Base-by-base conservation (phyloP, 2,113 vertebrate species). In the Aythya baeri region DNA sequence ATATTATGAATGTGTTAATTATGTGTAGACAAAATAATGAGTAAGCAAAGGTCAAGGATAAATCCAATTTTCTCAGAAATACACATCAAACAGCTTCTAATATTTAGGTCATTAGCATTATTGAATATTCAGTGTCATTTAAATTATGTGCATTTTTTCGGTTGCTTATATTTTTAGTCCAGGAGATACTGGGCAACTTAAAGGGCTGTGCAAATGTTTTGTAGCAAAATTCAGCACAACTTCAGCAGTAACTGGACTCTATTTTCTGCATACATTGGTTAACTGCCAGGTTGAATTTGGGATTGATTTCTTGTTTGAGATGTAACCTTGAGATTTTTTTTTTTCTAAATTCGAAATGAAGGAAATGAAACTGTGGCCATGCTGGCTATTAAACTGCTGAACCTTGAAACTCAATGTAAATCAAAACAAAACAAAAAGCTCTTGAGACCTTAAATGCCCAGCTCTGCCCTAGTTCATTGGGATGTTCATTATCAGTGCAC, bases 1-100 rank as follows among this genome's bases (percentile, higher is more conserved):
- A 55, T 97, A 91, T 91, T 93, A 94, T 93, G 83, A 43, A 95
- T 96, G 81, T 96, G 83, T 96, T 97, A 96, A 97, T 97, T 97
- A 93, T n/a, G 50, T 71, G 34, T 71, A 87, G 88, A 58, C 93
- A 89, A 94, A 90, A 95, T 93, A 96, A 92, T 25, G 96, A 93
- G 66, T 87, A 94, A 97, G 93, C 87, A 95, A 95, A 97, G 96
- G 92, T 98, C 96, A 97, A 97, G 93, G 95, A 94, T 86, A 66
- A 92, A 91, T 36, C 20, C 87, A 88, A 50, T 74, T 96, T 92
- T 91, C 68, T 80, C 68, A 93, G 83, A 94, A 95, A 95, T 58
- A 65, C 1, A 7, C 82, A 72, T 92, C 72, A 90, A 89, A 96
- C 76, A 83, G 65, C 49, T 96, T 52, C 50, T 89, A 77, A 85